A percentile compares a stretch with the other conserved stretches of the same genome.
These are phyloP conservation scores for Parasteatoda lunata DNA, from an alignment of 2,888 invertebrate genomes.

Conservation along the genomic window DNA sequence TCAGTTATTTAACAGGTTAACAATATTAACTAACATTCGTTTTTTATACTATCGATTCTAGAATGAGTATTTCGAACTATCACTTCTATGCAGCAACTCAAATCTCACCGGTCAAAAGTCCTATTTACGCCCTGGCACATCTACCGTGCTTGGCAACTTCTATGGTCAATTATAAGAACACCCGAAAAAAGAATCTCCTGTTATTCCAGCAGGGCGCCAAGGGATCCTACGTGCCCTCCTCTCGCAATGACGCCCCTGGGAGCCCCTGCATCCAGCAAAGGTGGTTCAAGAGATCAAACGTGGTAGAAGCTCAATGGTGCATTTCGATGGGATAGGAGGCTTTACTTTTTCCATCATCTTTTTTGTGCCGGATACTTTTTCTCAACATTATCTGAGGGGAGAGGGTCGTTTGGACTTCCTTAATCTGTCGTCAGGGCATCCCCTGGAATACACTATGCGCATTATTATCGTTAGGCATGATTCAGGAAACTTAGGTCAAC, in stretches of 20 bases:
- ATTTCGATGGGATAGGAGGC: constrained; percentile 19
- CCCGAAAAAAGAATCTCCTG: constrained; percentile 23
- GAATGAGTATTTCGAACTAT: no score
- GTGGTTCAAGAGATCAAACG: constrained; percentile 59
- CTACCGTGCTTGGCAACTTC: constrained; percentile 46
- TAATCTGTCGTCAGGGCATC: constrained; percentile 42
- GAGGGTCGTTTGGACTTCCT: constrained; percentile 45
- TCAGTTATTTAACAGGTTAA: no score
- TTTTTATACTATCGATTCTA: no score
- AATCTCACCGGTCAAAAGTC: not conserved
- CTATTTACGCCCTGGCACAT: not conserved
- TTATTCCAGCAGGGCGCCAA: constrained; percentile 22
- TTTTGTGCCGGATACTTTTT: not conserved
- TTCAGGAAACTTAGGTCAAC: no score
- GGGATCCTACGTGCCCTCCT: constrained; percentile 48
- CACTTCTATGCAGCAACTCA: not conserved
- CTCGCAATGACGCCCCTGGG: constrained; percentile 34
- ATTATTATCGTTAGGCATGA: not conserved
- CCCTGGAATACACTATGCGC: not conserved
- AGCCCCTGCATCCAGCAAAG: not conserved
- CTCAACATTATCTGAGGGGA: constrained; percentile 19
- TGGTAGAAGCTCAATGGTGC: constrained; percentile 47
- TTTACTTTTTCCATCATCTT: not conserved
- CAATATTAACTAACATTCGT: no score
- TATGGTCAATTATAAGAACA: constrained; percentile 55